phyloP scores from a whole-genome alignment of 30 jellyfish, hydroid and myxozoan genomes.

The Aurelia sp. region DNA sequence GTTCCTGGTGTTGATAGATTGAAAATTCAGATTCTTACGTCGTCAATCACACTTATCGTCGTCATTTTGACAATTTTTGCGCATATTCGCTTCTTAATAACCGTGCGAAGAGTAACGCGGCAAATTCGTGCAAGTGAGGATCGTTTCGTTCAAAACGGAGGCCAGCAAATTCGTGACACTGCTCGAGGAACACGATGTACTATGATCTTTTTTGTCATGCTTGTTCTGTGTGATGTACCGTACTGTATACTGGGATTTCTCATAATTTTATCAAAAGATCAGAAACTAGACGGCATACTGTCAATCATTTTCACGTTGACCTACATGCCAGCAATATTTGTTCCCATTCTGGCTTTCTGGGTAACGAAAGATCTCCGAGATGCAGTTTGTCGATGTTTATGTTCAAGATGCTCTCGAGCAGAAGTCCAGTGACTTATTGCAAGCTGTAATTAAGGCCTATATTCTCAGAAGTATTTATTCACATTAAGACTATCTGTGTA shows the following conservation, averaged over 20 bases:
- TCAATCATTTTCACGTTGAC: neutral
- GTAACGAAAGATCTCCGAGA: neutral
- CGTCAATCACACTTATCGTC: neutral
- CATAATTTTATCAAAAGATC: neutral
- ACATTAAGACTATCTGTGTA: too few species aligned
- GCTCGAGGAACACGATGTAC: slow-evolving; percentile 17
- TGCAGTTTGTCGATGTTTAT: neutral
- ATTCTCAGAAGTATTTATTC: too few species aligned
- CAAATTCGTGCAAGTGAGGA: slow-evolving; percentile 3
- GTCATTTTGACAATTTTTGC: neutral
- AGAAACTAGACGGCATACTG: neutral
- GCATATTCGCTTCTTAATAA: neutral
- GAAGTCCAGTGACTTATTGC: too few species aligned
- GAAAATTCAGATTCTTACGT: neutral
- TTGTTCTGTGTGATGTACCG: slow-evolving; percentile 1
- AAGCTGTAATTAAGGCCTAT: too few species aligned
- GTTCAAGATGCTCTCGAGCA: neutral
- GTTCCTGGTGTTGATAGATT: neutral
- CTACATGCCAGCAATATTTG: slow-evolving; percentile 2
- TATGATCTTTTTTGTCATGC: neutral
- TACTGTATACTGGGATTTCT: neutral
- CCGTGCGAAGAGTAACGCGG: neutral
- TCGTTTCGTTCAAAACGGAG: neutral
- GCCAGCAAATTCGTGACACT: slow-evolving; percentile 1
- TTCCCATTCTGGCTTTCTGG: slow-evolving; percentile 15